Evolutionary conservation across 2,888 invertebrate species (phyloP).

Genomic region (Hartigia nigra): DNA sequence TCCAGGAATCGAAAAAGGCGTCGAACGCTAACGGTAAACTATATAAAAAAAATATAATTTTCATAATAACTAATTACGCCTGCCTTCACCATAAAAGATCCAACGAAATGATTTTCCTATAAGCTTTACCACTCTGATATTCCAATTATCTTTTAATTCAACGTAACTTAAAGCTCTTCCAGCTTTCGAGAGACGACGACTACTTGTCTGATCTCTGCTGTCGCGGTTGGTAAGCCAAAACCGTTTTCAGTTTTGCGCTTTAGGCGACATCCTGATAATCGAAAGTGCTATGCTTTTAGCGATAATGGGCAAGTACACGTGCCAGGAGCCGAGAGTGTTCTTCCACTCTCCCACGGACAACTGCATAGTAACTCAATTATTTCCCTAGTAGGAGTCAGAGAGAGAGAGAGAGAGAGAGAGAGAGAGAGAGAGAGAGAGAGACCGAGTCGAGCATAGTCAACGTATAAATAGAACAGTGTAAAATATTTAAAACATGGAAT

Average conservation of each 20-base stretch:
- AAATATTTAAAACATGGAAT: too few relatives aligned
- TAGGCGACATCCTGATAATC: conserved; percentile 61
- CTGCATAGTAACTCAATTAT: conserved; percentile 61
- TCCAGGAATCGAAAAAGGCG: too few relatives aligned
- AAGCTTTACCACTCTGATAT: neutral
- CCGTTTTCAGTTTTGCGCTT: conserved; percentile 59
- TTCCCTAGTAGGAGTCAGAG: neutral
- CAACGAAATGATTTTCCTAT: neutral
- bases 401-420: conserved; percentile 18
- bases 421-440: conserved; percentile 9
- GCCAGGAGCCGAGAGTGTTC: conserved; percentile 34
- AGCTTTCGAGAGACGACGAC: too few relatives aligned
- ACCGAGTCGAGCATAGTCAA: neutral
- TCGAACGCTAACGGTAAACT: too few relatives aligned
- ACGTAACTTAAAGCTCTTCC: too few relatives aligned
- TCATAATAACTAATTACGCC: neutral
- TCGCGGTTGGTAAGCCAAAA: too few relatives aligned
- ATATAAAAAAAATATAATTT: neutral
- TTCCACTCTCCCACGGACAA: conserved; percentile 45
- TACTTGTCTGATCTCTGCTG: too few relatives aligned
- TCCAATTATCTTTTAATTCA: neutral
- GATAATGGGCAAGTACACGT: conserved; percentile 64
- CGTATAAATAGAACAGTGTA: too few relatives aligned
- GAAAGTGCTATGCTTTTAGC: conserved; percentile 64
- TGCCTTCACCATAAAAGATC: neutral